These are phyloP conservation scores for Thecophora atra DNA, from an alignment of 2,888 invertebrate genomes.

Conservation along the genomic window DNA sequence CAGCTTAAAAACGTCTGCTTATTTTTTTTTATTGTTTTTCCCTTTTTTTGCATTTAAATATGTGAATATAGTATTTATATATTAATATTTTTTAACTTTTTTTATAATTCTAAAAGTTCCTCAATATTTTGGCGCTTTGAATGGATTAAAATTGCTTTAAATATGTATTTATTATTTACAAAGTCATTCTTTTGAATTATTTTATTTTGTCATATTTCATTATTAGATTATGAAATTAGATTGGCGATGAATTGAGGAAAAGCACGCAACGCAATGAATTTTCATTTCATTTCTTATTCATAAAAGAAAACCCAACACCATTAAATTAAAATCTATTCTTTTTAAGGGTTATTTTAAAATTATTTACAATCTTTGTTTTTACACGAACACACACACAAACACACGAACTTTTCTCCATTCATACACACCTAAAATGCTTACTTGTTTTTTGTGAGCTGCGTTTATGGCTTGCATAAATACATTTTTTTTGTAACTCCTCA, in stretches of 20 bases:
- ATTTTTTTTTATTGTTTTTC: slow-evolving; percentile 32
- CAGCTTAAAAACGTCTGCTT: slow-evolving; percentile 51
- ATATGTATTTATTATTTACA: slow-evolving; percentile 23
- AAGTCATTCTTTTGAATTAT: neutral
- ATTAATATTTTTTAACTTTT: slow-evolving; percentile 8
- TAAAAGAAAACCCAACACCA: slow-evolving; percentile 41
- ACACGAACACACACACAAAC: no score
- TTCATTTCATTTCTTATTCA: no score
- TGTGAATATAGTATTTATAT: no score
- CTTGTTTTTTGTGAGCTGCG: no score
- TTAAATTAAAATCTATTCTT: slow-evolving; percentile 18
- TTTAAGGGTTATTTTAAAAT: slow-evolving; percentile 41
- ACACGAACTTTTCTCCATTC: no score
- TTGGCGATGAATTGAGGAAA: neutral
- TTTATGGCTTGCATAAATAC: no score
- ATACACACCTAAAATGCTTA: no score
- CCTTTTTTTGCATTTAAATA: neutral
- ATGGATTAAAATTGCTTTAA: slow-evolving; percentile 22
- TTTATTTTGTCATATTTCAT: slow-evolving; percentile 21
- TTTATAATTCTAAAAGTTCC: slow-evolving; percentile 10
- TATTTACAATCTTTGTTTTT: slow-evolving; percentile 51
- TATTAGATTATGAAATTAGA: slow-evolving; percentile 8
- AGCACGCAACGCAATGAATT: neutral
- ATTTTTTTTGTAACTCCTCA: no score
- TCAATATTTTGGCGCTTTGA: no score